Conservation (phyloP, 2,888 invertebrate genomes). For the Agonopterix alstromeriana region DNA sequence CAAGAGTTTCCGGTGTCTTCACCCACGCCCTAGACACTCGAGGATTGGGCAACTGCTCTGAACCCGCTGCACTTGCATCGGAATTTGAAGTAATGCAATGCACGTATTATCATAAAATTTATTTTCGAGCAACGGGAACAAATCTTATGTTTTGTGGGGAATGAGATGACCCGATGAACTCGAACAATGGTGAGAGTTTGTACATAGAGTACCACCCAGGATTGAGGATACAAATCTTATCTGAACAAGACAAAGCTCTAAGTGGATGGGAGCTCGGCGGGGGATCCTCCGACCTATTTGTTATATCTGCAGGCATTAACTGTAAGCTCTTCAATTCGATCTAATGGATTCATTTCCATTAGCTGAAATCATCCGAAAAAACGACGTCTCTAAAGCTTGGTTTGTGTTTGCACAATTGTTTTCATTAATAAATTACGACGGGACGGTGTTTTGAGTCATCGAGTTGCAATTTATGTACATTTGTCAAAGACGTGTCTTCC, state of each 20-base stretch:
- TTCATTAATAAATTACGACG: no score
- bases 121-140: slow-evolving; percentile 19
- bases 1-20: slow-evolving; percentile 17
- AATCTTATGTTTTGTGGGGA: slow-evolving; percentile 24
- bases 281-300: slow-evolving; percentile 29
- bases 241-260: slow-evolving; percentile 20
- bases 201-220: slow-evolving; percentile 48
- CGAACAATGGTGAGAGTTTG: slow-evolving; percentile 55
- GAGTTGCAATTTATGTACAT: no score
- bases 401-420: no score
- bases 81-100: slow-evolving; percentile 36
- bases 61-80: slow-evolving; percentile 39
- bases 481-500: no score
- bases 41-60: slow-evolving; percentile 44
- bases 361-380: neutral
- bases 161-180: slow-evolving; percentile 31
- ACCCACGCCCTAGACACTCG: slow-evolving; percentile 53
- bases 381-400: no score
- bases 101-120: slow-evolving; percentile 57
- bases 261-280: slow-evolving; percentile 38
- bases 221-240: slow-evolving; percentile 55
- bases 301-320: slow-evolving; percentile 17
- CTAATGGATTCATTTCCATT: slow-evolving; percentile 11
- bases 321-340: slow-evolving; percentile 8
- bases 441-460: no score